phyloP scores from a whole-genome alignment of 1,140 invertebrate species.

The Melipona quadrifasciata region DNA sequence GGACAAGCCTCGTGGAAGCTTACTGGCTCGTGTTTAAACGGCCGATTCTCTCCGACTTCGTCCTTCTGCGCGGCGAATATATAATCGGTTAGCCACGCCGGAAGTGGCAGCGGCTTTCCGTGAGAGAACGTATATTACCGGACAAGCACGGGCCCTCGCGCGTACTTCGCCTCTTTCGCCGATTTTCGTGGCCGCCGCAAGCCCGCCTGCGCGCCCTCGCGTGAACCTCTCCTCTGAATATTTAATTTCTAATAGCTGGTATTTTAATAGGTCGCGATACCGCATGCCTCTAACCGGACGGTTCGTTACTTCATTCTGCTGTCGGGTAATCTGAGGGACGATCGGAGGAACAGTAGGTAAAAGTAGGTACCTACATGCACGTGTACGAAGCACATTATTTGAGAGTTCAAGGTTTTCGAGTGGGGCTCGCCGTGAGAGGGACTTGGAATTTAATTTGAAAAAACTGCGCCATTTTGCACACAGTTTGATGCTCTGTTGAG shows the following conservation, averaged over 20 bases:
- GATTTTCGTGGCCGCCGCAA: not conserved
- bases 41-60: slow-evolving; percentile 74
- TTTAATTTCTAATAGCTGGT: slow-evolving; percentile 25
- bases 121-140: slow-evolving; percentile 61
- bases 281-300: not conserved
- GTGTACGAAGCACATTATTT: too few relatives aligned
- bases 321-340: not conserved
- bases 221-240: slow-evolving; percentile 19
- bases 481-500: too few relatives aligned
- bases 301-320: not conserved
- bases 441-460: too few relatives aligned
- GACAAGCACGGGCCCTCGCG: slow-evolving; percentile 4
- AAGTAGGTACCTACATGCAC: not conserved
- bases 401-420: not conserved
- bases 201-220: not conserved
- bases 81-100: slow-evolving; percentile 70
- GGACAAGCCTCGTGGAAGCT: slow-evolving; percentile 72
- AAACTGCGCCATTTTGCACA: too few relatives aligned
- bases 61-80: slow-evolving; percentile 67
- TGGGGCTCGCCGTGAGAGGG: too few relatives aligned
- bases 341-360: not conserved
- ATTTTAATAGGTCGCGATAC: slow-evolving; percentile 22
- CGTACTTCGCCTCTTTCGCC: not conserved
- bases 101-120: slow-evolving; percentile 62
- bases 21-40: slow-evolving; percentile 67